These are phyloP conservation scores for Ceratitis capitata DNA, from an alignment of 1,140 invertebrate genomes.

Conservation along the genomic window DNA sequence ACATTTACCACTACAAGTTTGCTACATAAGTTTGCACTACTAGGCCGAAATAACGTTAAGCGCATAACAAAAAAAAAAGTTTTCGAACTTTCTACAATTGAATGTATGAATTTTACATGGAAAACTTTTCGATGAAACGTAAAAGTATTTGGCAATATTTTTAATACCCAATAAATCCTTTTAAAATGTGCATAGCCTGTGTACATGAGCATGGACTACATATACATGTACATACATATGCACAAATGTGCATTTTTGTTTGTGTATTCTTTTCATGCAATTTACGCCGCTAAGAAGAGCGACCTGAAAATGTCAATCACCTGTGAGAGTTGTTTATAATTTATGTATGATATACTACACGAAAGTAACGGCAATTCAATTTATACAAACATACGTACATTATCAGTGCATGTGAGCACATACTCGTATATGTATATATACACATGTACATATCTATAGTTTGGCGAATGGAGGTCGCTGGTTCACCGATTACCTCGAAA, in stretches of 20 bases:
- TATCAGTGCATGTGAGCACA: background rate
- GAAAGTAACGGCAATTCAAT: background rate
- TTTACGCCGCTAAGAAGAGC: background rate
- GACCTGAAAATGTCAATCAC: background rate
- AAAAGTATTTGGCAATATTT: background rate
- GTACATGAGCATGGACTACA: too few relatives aligned
- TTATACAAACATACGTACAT: background rate
- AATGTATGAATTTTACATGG: too few relatives aligned
- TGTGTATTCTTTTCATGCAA: background rate
- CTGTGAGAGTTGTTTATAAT: background rate
- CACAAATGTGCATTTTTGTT: background rate
- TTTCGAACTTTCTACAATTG: too few relatives aligned
- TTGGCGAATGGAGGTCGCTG: background rate
- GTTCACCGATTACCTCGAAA: background rate
- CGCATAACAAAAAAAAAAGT: too few relatives aligned
- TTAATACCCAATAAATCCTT: too few relatives aligned
- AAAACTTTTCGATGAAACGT: background rate
- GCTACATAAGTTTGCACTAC: too few relatives aligned
- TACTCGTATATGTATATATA: background rate
- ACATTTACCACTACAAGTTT: too few relatives aligned
- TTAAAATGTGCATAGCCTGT: too few relatives aligned
- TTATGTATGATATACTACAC: background rate
- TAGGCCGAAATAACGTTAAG: too few relatives aligned
- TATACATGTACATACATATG: too few relatives aligned
- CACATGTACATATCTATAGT: background rate